Evolutionary conservation across 2,888 invertebrate genomes (phyloP), one percentile per base, ranked within the genome.

Genomic region (Steinernema scapterisci): DNA sequence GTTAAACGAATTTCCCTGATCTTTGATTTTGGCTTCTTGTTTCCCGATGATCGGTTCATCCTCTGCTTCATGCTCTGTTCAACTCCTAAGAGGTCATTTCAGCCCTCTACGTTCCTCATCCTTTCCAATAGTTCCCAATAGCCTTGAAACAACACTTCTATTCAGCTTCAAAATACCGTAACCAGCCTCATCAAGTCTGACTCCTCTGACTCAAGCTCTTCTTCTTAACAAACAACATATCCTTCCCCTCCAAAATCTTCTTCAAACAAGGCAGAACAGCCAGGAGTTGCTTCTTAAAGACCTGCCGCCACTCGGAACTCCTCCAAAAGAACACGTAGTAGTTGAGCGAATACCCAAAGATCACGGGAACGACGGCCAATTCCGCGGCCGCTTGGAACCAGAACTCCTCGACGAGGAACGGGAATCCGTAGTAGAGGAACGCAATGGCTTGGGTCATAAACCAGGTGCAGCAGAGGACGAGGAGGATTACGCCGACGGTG

Each of bases 311-410:
- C 25, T 54, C 54, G 5, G 54, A 54, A 25, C 54, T 54, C 13
- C 21, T 19, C 54, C 54, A 54, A 21, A 54, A 54, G 54, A 21
- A 54, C 3, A 54, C 54, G 25, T 54, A 54, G 54, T 54, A 54
- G 54, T 54, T 54, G 54, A 54, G 54, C 21, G 54, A 54, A 23
- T 54, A 54, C 5, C 54, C 54, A 21, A 19, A 54, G 19, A 54
- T 54, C 21, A 54, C 54, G 21, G 54, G 54, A 25, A 54, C 13
- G 21, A 25, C 54, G 23, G 54, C 54, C 21, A 25, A 13, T 21
- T 54, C 54, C 19, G 54, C 16, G 2, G 21, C 5, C 19, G 23
- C 21, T 13, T 54, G 54, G 54, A 54, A 54, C 54, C 54, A 54
- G 21, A 23, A 54, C 5, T 25, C 5, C 13, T 54, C 54, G 54